phyloP scores from a whole-genome alignment of 2,888 invertebrate species.

The Drosophila percnosoma region DNA sequence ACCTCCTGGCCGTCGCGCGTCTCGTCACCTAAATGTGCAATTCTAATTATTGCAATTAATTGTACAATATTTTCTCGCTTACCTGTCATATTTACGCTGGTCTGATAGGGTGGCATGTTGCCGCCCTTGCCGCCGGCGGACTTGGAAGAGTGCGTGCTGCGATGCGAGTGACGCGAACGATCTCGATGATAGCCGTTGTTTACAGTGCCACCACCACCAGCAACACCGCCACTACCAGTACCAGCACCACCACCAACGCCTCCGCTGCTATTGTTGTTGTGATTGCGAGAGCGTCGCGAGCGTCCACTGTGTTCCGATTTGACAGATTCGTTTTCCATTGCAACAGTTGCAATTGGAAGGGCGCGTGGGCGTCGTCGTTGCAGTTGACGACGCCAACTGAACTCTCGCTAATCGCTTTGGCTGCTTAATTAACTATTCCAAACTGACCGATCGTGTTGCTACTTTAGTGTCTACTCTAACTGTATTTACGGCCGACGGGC shows the following conservation, averaged over 20 bases:
- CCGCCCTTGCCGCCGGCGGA: slow-evolving; percentile 85
- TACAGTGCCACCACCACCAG: slow-evolving; percentile 78
- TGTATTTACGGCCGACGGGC: slow-evolving; percentile 66
- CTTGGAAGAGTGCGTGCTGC: slow-evolving; percentile 87
- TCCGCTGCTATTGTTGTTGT: slow-evolving; percentile 83
- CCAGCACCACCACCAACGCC: slow-evolving; percentile 61
- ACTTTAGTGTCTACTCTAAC: slow-evolving; percentile 66
- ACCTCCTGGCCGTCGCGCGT: slow-evolving; percentile 93
- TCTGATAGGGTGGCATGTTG: slow-evolving; percentile 94
- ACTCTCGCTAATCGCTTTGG: slow-evolving; percentile 21
- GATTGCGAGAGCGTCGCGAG: slow-evolving; percentile 89
- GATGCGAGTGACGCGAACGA: slow-evolving; percentile 87
- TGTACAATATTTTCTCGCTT: slow-evolving; percentile 68
- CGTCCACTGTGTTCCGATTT: slow-evolving; percentile 96
- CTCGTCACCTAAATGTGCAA: slow-evolving; percentile 86
- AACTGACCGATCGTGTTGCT: slow-evolving; percentile 52
- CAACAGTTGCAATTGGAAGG: slow-evolving; percentile 32
- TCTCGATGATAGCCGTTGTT: slow-evolving; percentile 86
- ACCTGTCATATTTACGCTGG: slow-evolving; percentile 91
- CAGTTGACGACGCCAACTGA: slow-evolving; percentile 19
- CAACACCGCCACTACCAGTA: slow-evolving; percentile 73
- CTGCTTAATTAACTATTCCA: slow-evolving; percentile 52
- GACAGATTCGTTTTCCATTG: slow-evolving; percentile 97
- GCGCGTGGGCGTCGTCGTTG: slow-evolving; percentile 48
- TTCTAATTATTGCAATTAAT: not conserved